A percentile compares a stretch with the other conserved stretches of the same genome.
Conservation (phyloP, 2,797 vertebrate genomes). For the Clarias platycephalus region DNA sequence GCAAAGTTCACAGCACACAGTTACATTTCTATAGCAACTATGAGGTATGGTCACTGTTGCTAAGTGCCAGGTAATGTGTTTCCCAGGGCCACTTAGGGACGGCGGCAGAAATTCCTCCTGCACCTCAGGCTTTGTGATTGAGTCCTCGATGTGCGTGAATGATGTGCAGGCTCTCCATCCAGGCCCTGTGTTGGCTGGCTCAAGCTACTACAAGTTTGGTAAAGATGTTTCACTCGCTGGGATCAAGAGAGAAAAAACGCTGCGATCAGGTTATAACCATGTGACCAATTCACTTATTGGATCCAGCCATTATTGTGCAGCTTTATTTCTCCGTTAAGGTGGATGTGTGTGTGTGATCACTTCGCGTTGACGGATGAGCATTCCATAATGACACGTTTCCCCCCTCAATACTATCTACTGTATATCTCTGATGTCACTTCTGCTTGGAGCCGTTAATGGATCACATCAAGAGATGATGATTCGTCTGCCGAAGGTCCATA, state of each 20-base stretch:
- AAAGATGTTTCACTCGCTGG: slow-evolving; percentile 32
- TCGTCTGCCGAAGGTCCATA: slow-evolving; percentile 4
- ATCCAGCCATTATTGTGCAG: slow-evolving; percentile 33
- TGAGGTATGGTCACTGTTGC: slow-evolving; percentile 72
- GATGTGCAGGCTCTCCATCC: slow-evolving; percentile 33
- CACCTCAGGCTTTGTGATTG: slow-evolving; percentile 60
- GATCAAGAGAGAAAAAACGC: slow-evolving; percentile 38
- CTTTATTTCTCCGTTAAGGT: slow-evolving; percentile 26
- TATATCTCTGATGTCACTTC: not conserved
- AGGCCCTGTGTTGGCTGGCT: slow-evolving; percentile 49
- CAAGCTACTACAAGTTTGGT: slow-evolving; percentile 47
- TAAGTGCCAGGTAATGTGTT: slow-evolving; percentile 69
- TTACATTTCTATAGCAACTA: slow-evolving; percentile 73
- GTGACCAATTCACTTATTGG: slow-evolving; percentile 22
- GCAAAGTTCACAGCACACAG: slow-evolving; percentile 65
- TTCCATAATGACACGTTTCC: slow-evolving; percentile 36
- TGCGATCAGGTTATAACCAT: not conserved
- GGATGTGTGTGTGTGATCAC: slow-evolving; percentile 23
- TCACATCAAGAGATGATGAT: slow-evolving; percentile 2
- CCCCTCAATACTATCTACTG: slow-evolving; percentile 11
- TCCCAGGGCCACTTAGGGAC: slow-evolving; percentile 61
- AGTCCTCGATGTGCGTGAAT: slow-evolving; percentile 36
- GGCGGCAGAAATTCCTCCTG: slow-evolving; percentile 54
- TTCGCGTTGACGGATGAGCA: slow-evolving; percentile 24
- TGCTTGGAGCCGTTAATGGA: slow-evolving; percentile 14